Evolutionary conservation across 2,888 invertebrate species (phyloP), one percentile per base, ranked within the genome.

Genomic region (Zygothrica quintamaculata): DNA sequence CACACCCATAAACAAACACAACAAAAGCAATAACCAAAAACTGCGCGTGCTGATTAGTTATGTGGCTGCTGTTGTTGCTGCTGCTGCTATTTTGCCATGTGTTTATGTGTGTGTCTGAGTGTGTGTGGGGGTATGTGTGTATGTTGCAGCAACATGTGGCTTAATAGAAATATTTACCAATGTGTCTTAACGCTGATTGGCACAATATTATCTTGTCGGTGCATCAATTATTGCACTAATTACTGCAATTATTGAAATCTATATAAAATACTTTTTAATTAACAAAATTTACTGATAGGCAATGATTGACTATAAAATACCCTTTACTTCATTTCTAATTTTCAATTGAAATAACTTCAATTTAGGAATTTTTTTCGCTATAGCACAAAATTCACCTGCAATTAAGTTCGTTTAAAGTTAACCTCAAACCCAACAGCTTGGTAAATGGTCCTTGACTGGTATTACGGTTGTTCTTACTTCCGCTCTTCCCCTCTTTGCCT

Each of bases 361-460:
- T 3, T 31, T n/a, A n/a, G 6, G 31, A 8, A 31, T 31, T 3
- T 7, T n/a, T 22, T 22, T 5, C n/a, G n/a, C 18, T 22, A 22
- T 22, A 22, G 18, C 29, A 3, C 5, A 34, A 12, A 12, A 5
- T 34, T 11, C 12, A 34, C 1, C 25, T 25, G 18, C 3, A 16
- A 50, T 44, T 61, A 39, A 26, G 40, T 18, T 25, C 13, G 13
- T 15, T 34, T 65, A 62, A 39, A 62, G 75, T 52, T 37, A 37
- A 13, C 52, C 39, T 12, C 31, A 58, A 60, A 44, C 25, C 47
- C 47, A 43, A 43, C 52, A 56, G 48, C 25, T 50, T 56, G 82
- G 64, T 77, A 74, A 77, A 81, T 70, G 67, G 60, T 55, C 62
- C 72, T 65, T 73, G 65, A 40, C 74, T 53, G 51, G 43, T 18